These are phyloP conservation scores for Noctua comes DNA, from an alignment of 2,888 invertebrate genomes.

Conservation along the genomic window DNA sequence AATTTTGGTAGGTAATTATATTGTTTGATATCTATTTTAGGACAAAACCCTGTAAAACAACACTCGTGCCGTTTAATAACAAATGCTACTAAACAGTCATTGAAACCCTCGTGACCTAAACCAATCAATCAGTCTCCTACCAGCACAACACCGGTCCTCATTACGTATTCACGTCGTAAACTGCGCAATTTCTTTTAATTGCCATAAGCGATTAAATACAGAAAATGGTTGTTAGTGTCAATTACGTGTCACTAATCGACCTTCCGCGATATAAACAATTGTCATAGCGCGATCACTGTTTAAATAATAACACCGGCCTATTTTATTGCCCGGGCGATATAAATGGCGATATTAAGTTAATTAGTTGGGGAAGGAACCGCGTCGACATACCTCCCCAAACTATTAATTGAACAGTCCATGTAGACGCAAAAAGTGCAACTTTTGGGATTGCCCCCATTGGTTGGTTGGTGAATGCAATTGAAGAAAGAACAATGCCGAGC, in stretches of 20 bases:
- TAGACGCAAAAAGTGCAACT: constrained; percentile 21
- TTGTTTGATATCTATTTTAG: not conserved
- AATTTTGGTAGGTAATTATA: not conserved
- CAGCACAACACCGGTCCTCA: constrained; percentile 9
- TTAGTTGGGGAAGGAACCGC: constrained; percentile 20
- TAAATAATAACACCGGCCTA: constrained; percentile 47
- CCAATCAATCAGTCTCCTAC: constrained; percentile 32
- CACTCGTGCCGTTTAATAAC: constrained; percentile 4
- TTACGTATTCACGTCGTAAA: constrained; percentile 47
- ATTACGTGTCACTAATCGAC: constrained; percentile 47
- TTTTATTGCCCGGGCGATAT: constrained; percentile 46
- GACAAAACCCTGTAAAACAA: not conserved
- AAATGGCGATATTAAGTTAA: constrained; percentile 46
- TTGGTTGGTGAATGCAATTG: constrained; percentile 21
- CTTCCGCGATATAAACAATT: constrained; percentile 17
- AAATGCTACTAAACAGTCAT: constrained; percentile 15
- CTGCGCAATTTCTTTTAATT: constrained; percentile 49
- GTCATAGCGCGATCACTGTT: constrained; percentile 42
- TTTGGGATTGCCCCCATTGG: not conserved
- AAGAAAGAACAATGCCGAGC: constrained; percentile 18
- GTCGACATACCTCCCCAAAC: not conserved
- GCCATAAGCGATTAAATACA: constrained; percentile 29
- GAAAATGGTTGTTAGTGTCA: constrained; percentile 47
- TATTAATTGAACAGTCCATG: constrained; percentile 26
- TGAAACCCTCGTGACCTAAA: constrained; percentile 35